Percentiles rank a stretch among this genome's conserved stretches.
phyloP scores from a whole-genome alignment of 2,113 vertebrate species.

The Pantherophis guttatus region DNA sequence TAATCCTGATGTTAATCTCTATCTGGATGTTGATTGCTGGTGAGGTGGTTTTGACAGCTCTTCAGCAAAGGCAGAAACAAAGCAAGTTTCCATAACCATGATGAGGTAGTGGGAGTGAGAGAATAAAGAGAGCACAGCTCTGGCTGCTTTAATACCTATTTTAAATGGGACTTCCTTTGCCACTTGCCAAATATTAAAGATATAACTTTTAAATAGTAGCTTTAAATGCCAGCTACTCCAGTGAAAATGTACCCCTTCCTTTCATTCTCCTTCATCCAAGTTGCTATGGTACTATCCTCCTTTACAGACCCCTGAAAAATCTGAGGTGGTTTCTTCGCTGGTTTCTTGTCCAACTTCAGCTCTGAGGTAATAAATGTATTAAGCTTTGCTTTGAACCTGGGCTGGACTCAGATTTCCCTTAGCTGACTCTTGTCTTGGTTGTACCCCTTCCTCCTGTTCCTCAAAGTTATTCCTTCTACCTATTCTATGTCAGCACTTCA shows the following conservation, averaged over 20 bases:
- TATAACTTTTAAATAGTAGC: not conserved
- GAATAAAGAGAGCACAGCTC: constrained; percentile 5
- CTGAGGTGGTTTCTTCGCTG: not conserved
- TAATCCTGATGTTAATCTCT: not conserved
- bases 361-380: constrained; percentile 10
- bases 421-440: not conserved
- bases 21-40: not conserved
- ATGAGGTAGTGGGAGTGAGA: not conserved
- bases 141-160: constrained; percentile 38
- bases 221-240: constrained; percentile 51
- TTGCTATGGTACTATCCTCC: not conserved
- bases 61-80: not conserved
- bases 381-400: not conserved
- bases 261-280: constrained; percentile 14
- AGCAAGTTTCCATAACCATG: not conserved
- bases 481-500: no score
- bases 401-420: not conserved
- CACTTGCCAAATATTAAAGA: not conserved
- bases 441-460: not conserved
- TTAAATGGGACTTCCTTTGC: constrained; percentile 11
- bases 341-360: not conserved
- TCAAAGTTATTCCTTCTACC: no score
- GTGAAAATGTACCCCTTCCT: constrained; percentile 36
- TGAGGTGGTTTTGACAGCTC: not conserved
- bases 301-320: not conserved